These are phyloP conservation scores for Siniperca obscura DNA, from an alignment of 2,797 vertebrate genomes.

Conservation along the genomic window DNA sequence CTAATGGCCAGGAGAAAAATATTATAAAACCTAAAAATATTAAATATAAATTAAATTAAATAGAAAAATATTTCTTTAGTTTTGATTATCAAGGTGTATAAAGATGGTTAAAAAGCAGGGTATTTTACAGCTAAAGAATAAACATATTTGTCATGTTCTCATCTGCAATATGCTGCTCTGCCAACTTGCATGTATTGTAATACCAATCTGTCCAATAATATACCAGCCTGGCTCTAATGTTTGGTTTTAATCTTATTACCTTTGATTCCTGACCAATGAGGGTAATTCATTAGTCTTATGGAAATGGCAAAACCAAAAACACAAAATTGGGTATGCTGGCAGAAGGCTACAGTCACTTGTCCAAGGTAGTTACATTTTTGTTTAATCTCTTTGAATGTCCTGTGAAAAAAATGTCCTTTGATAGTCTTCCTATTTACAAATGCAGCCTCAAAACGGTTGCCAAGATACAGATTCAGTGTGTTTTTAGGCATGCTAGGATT, in stretches of 20 bases:
- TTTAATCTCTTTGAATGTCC: slow-evolving; percentile 10
- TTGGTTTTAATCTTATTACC: slow-evolving; percentile 53
- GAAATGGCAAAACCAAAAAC: slow-evolving; percentile 29
- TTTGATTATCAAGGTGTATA: not conserved
- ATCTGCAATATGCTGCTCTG: slow-evolving; percentile 11
- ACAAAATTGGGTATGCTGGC: slow-evolving; percentile 21
- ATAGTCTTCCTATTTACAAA: slow-evolving; percentile 1
- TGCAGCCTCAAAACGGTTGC: not conserved
- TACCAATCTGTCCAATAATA: slow-evolving; percentile 41
- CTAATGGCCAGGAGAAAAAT: not conserved
- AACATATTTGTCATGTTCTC: not conserved
- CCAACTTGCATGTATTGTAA: slow-evolving; percentile 5
- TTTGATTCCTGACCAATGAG: slow-evolving; percentile 61
- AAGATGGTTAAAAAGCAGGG: not conserved
- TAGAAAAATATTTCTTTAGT: not conserved
- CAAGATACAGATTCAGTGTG: slow-evolving; percentile 8
- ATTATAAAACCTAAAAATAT: too few species aligned
- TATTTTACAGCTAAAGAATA: not conserved
- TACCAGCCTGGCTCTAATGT: slow-evolving; percentile 15
- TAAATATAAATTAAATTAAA: too few species aligned
- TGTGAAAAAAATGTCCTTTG: not conserved
- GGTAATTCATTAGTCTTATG: slow-evolving; percentile 59
- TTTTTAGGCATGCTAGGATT: not conserved
- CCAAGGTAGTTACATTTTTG: slow-evolving; percentile 1
- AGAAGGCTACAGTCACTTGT: slow-evolving; percentile 14